Percentiles rank a stretch among this genome's conserved stretches.
phyloP scores from a whole-genome alignment of 2,113 vertebrate genomes.

The Phoenicopterus ruber region DNA sequence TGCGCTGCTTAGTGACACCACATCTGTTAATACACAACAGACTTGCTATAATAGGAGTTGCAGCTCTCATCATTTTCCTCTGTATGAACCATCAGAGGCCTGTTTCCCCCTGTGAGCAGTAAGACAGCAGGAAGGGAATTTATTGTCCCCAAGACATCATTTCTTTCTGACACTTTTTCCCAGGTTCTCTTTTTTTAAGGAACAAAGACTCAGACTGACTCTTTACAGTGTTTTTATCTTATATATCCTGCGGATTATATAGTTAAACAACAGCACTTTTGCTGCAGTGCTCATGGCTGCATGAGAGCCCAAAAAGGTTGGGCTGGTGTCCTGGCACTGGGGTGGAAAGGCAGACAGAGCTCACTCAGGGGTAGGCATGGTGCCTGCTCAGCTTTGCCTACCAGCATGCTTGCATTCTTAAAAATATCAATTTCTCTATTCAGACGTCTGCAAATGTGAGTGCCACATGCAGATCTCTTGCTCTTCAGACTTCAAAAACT shows the following conservation, averaged over 20 bases:
- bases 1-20: not conserved
- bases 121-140: not conserved
- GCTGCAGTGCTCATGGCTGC: not conserved
- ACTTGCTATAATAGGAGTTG: not conserved
- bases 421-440: not conserved
- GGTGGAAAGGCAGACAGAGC: not conserved
- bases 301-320: not conserved
- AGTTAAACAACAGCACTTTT: not conserved
- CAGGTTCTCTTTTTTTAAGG: not conserved
- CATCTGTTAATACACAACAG: not conserved
- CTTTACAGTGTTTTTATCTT: not conserved
- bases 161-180: not conserved
- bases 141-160: not conserved
- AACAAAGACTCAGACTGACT: rapidly evolving
- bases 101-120: not conserved
- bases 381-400: not conserved
- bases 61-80: not conserved
- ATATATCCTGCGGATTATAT: not conserved
- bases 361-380: not conserved
- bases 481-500: not conserved
- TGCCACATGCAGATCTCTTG: not conserved
- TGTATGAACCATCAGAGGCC: not conserved
- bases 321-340: rapidly evolving
- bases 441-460: not conserved
- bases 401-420: not conserved